A percentile compares a stretch with the other conserved stretches of the same genome.
Conservation (phyloP, 2,888 invertebrate species). For the Auanema sp. region DNA sequence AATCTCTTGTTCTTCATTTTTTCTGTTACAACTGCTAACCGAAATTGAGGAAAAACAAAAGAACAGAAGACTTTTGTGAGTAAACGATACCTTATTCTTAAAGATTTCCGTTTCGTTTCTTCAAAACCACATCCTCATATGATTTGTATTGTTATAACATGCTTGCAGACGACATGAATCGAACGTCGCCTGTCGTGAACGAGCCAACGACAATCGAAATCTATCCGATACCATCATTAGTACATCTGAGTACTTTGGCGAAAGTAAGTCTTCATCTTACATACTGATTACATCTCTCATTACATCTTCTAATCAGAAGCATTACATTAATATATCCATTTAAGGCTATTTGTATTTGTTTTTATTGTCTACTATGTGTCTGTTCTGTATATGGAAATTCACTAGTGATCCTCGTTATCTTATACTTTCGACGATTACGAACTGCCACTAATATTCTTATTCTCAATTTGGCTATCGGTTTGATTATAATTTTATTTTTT, state of each 20-base stretch:
- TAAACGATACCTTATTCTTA: too few species aligned
- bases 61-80: too few species aligned
- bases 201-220: too few species aligned
- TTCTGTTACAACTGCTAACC: too few species aligned
- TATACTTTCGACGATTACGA: constrained; percentile 57
- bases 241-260: too few species aligned
- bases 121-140: too few species aligned
- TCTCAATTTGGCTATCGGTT: constrained; percentile 64
- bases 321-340: constrained; percentile 2
- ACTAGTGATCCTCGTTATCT: constrained; percentile 59
- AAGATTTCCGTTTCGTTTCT: too few species aligned
- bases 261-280: not conserved
- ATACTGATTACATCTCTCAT: constrained; percentile 3
- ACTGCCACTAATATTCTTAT: constrained; percentile 68
- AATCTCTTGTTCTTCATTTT: constrained; percentile 4
- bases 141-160: too few species aligned
- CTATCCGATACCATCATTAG: too few species aligned
- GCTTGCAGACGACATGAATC: too few species aligned
- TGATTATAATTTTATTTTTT: constrained; percentile 15
- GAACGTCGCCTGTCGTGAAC: too few species aligned
- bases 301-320: not conserved
- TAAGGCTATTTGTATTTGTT: constrained; percentile 48
- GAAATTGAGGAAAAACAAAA: too few species aligned
- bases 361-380: constrained; percentile 55
- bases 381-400: constrained; percentile 58